Conservation (phyloP, 1,140 invertebrate species). For the Agrypnia vestita region DNA sequence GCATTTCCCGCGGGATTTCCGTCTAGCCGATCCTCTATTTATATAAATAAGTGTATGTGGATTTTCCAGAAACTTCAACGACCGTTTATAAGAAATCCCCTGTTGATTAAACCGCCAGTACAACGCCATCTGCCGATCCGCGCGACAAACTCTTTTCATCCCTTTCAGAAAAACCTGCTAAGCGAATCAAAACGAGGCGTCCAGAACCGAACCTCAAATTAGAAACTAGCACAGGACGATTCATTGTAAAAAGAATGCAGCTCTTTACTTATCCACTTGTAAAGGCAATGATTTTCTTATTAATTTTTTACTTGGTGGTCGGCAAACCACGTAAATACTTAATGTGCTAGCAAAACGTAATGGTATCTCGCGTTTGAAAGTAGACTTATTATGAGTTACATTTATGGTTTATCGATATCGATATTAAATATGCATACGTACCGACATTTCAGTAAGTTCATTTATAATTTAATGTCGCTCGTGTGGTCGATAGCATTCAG, state of each 20-base stretch:
- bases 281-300: too few relatives aligned
- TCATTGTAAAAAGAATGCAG: too few relatives aligned
- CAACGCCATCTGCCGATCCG: background rate
- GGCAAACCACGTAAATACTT: too few relatives aligned
- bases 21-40: slow-evolving; percentile 8
- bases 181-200: background rate
- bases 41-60: background rate
- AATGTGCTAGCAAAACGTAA: too few relatives aligned
- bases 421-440: slow-evolving; percentile 6
- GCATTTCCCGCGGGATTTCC: slow-evolving; percentile 10
- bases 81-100: slow-evolving; percentile 8
- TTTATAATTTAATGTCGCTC: background rate
- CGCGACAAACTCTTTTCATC: background rate
- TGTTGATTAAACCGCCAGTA: slow-evolving; percentile 14
- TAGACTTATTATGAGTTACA: background rate
- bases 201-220: too few relatives aligned
- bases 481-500: background rate
- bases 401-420: slow-evolving; percentile 8
- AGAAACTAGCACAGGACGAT: too few relatives aligned
- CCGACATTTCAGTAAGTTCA: slow-evolving; percentile 18
- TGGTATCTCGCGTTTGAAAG: too few relatives aligned
- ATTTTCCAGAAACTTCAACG: background rate
- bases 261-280: too few relatives aligned
- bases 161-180: background rate
- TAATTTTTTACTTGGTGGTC: too few relatives aligned